Evolutionary conservation across 2,888 invertebrate species (phyloP).

Genomic region (Zhengitettix transpicula): DNA sequence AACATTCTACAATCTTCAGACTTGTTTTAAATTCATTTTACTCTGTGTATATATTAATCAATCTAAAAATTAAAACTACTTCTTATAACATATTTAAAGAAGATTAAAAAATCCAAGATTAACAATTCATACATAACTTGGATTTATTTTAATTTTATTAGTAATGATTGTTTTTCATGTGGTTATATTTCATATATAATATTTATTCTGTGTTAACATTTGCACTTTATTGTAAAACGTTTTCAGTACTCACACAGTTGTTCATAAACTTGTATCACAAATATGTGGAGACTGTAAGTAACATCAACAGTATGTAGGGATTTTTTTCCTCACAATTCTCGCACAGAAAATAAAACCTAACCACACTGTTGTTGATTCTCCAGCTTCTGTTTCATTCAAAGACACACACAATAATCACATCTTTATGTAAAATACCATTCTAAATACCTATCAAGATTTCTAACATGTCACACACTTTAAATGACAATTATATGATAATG

Average conservation of each 20-base stretch:
- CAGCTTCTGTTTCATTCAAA: no score
- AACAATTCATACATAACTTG: neutral
- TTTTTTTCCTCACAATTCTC: neutral
- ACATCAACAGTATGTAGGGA: neutral
- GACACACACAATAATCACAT: no score
- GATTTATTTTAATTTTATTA: neutral
- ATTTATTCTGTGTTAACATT: no score
- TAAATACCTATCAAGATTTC: no score
- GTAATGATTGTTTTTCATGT: neutral
- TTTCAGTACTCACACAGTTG: neutral
- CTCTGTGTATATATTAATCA: neutral
- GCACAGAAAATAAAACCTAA: neutral
- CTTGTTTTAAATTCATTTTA: neutral
- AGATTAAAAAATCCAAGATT: neutral
- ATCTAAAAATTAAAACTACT: neutral
- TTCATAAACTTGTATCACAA: neutral
- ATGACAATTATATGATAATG: no score
- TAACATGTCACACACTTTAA: no score
- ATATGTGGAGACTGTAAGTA: neutral
- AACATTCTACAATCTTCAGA: neutral
- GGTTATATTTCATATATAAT: neutral
- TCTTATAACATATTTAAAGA: neutral
- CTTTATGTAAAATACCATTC: no score
- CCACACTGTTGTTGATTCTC: no score
- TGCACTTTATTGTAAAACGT: neutral